A percentile compares a stretch with the other conserved stretches of the same genome.
Evolutionary conservation across 2,797 vertebrate genomes (phyloP).

Genomic region (Esox lucius): DNA sequence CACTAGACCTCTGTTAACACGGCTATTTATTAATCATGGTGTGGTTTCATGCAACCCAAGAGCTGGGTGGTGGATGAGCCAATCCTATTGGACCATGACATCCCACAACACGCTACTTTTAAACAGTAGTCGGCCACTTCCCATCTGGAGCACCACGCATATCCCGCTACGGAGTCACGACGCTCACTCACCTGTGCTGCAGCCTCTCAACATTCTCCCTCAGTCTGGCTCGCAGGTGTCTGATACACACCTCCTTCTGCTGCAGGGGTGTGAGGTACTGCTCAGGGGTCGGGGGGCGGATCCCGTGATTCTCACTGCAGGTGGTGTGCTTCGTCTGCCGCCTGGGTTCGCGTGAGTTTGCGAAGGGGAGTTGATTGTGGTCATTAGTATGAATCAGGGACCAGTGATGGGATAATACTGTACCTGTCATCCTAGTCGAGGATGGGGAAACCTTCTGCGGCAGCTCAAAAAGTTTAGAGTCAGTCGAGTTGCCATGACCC

Average conservation of each 20-base stretch:
- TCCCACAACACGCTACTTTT: background rate
- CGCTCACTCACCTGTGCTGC: slow-evolving; percentile 84
- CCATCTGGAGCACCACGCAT: background rate
- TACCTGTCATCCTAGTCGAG: background rate
- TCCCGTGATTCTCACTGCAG: slow-evolving; percentile 95
- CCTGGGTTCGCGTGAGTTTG: slow-evolving; percentile 60
- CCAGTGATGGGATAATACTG: background rate
- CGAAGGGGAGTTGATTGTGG: background rate
- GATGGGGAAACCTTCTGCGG: too few species aligned
- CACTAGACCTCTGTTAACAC: background rate
- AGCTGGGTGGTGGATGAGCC: background rate
- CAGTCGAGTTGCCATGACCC: too few species aligned
- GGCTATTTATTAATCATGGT: background rate
- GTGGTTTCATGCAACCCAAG: background rate
- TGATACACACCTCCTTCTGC: slow-evolving; percentile 98
- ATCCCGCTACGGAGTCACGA: background rate
- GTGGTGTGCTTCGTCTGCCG: slow-evolving; percentile 86
- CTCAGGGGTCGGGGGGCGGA: slow-evolving; percentile 89
- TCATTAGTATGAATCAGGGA: background rate
- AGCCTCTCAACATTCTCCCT: slow-evolving; percentile 92
- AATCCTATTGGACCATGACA: background rate
- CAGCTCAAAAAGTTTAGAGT: too few species aligned
- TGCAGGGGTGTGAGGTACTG: slow-evolving; percentile 98
- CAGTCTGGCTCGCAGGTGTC: slow-evolving; percentile 89
- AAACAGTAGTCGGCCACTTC: background rate